phyloP scores from a whole-genome alignment of 2,888 invertebrate species.

The Deilephila elpenor region DNA sequence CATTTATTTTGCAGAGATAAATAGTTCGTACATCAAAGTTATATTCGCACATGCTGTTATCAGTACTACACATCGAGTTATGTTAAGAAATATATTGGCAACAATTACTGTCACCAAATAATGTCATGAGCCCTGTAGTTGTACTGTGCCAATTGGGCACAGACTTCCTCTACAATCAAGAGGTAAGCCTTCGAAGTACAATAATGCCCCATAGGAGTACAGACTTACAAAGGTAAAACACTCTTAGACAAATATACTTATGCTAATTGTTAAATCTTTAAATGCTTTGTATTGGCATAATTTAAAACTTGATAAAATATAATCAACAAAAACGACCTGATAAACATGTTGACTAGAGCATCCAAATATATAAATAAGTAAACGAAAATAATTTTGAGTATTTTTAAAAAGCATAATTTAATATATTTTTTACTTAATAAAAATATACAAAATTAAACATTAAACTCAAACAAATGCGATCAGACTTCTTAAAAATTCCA shows the following conservation, averaged over 20 bases:
- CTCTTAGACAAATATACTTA: background rate
- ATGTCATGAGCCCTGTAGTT: background rate
- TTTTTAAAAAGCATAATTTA: background rate
- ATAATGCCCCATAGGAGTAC: too few relatives aligned
- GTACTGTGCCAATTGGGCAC: too few relatives aligned
- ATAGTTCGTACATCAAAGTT: slow-evolving; percentile 7
- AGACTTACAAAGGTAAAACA: too few relatives aligned
- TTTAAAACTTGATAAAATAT: background rate
- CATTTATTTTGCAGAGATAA: background rate
- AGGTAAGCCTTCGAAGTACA: too few relatives aligned
- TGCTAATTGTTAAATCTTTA: too few relatives aligned
- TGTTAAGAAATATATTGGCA: background rate
- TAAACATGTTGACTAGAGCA: slow-evolving; percentile 6
- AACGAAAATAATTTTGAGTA: too few relatives aligned
- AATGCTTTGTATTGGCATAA: background rate
- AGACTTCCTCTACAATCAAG: too few relatives aligned
- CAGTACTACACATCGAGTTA: background rate
- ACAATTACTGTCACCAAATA: background rate
- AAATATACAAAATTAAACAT: too few relatives aligned
- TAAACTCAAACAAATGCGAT: too few relatives aligned
- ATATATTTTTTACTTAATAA: too few relatives aligned
- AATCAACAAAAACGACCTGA: background rate
- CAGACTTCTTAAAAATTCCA: too few relatives aligned
- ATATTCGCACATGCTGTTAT: background rate
- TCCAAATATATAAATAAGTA: background rate